Base-by-base conservation (phyloP, 2,888 invertebrate genomes). In the Clepsis dumicolana region DNA sequence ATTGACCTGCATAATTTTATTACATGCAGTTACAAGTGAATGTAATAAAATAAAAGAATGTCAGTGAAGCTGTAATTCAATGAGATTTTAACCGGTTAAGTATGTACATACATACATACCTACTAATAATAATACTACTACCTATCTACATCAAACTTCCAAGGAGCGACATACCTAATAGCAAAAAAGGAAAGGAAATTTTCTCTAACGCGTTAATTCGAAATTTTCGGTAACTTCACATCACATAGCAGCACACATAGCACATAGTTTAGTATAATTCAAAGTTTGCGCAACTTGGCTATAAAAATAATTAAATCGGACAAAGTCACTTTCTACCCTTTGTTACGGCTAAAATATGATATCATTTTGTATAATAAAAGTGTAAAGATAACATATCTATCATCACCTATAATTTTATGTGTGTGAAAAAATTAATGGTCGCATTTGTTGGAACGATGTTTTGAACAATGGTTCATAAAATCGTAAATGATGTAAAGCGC, bases 351-450 rank as follows among this genome's bases (percentile, higher is more conserved):
- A 14, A 32, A 48, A 16, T 50, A 57, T 48, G 32, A 59, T 50
- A 57, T 35, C 48, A 65, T 65, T 65, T 65, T 50, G 57, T 65
- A 48, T 16, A 38, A 59, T 65, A 27, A 12, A 41, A 52, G 38
- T 18, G 50, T n/a, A 38, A 48, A 52, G 27, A 14, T 25, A 44
- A 25, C 52, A 29, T 59, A n/a, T 25, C 65, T 52, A 14, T 35
- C n/a, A 50, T 65, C 38, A 50, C 52, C n/a, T 38, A 21, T 18
- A 52, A 52, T 27, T 18, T 16, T 50, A 59, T n/a, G 59, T 38
- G 65, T 59, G 59, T 27, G 65, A 65, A 59, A 25, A 25, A 27
- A 16, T n/a, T 32, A 0, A 44, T 12, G 52, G 3, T n/a, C 52
- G 21, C 29, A 48, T 29, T 32, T 64, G 56, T 48, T 4, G 29